Evolutionary conservation across 1,140 invertebrate genomes (phyloP), one percentile per base, ranked within the genome.

Genomic region (Mercenaria mercenaria): DNA sequence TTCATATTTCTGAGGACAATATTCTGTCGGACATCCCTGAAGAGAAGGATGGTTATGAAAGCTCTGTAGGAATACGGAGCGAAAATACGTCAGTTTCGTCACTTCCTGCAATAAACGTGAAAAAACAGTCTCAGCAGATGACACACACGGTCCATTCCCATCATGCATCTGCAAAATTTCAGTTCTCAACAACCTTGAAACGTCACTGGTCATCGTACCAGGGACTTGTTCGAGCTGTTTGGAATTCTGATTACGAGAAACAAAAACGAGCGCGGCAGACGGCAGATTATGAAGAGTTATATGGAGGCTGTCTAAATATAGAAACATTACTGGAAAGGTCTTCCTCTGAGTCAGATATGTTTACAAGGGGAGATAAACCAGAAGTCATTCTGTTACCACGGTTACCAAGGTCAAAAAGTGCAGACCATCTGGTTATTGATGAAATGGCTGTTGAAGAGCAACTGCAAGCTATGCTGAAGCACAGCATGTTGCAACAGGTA

Each of bases 11-110:
- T 59, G 94, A 94, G 77, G 94, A 94, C 32, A 93, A 94, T 34
- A 91, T 93, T 67, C 69, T 94, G 29, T 93, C 93, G 26, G 94
- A 94, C 85, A 94, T 94, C 41, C 94, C 94, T 8, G 94, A 94
- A 80, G 94, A 94, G 76, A 92, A 90, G 81, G 93, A 93, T 50
- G 93, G 93, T n/a, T 92, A 89, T 56, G 87, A 89, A 82, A 89
- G 87, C 64, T 89, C 87, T 56, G 64, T 82, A 8, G 87, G 80
- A 18, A 67, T 76, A 39, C 39, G 23, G 4, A 89, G 87, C 26
- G 87, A 89, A 76, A 82, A 82, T 41, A 89, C 79, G 6, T 82
- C 80, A 32, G n/a, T 76, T 72, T 50, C 79, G 8, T 72, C 76
- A 4, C 37, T 83, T 69, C 87, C 80, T 8, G 67, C 69, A 0